Percentiles rank a stretch among this genome's conserved stretches.
Evolutionary conservation across 2,888 invertebrate genomes (phyloP).

Genomic region (Ctenicera cuprea): DNA sequence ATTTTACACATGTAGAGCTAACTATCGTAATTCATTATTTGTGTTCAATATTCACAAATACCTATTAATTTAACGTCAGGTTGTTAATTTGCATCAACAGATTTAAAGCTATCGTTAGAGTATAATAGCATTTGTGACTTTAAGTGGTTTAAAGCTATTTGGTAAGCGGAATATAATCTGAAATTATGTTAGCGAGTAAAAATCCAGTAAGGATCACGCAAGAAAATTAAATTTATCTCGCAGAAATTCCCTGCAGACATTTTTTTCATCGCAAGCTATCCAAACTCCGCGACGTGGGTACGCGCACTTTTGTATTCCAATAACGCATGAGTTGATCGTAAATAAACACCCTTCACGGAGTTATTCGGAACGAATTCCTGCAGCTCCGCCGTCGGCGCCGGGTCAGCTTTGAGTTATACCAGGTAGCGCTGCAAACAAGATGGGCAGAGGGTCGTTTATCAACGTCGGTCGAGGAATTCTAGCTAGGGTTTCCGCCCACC

Average conservation of each 20-base stretch:
- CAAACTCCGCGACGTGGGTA: constrained; percentile 49
- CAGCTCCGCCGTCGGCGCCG: constrained; percentile 48
- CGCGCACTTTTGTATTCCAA: constrained; percentile 63
- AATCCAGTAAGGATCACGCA: constrained; percentile 31
- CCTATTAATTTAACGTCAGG: constrained; percentile 20
- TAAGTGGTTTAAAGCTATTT: constrained; percentile 25
- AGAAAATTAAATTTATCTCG: constrained; percentile 38
- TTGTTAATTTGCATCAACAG: constrained; percentile 2
- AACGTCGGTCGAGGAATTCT: constrained; percentile 59
- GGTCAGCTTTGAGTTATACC: constrained; percentile 59
- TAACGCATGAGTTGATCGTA: constrained; percentile 64
- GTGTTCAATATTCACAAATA: neutral
- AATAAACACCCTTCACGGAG: constrained; percentile 64
- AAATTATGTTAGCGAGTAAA: constrained; percentile 30
- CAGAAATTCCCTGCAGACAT: constrained; percentile 37
- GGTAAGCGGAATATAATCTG: constrained; percentile 24
- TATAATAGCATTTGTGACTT: constrained; percentile 14
- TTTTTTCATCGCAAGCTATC: constrained; percentile 44
- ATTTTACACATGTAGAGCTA: no score
- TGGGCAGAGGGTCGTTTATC: constrained; percentile 60
- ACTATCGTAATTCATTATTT: no score
- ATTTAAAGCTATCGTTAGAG: constrained; percentile 16
- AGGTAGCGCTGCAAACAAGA: constrained; percentile 61
- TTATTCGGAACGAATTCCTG: constrained; percentile 61
- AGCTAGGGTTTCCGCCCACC: constrained; percentile 42